Percentiles rank a stretch among this genome's conserved stretches.
Evolutionary conservation across 1,140 invertebrate species (phyloP).

Genomic region (Leptinotarsa undecemlineata): DNA sequence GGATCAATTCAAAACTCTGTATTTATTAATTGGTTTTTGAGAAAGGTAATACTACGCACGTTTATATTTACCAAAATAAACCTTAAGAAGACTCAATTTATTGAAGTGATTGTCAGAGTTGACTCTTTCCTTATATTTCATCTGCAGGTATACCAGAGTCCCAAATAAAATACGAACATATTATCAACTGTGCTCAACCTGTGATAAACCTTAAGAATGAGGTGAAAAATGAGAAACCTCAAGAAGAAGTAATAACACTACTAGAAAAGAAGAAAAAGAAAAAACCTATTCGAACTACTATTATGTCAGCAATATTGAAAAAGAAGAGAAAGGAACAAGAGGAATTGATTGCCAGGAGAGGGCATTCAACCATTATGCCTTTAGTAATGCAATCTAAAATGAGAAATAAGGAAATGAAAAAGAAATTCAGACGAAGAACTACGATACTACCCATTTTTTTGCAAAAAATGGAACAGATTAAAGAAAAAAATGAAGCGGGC

Average conservation of each 20-base stretch:
- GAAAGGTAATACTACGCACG: background rate
- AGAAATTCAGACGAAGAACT: constrained; percentile 17
- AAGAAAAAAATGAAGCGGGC: background rate
- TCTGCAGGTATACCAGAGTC: constrained; percentile 19
- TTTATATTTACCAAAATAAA: too few species aligned
- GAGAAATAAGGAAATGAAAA: constrained; percentile 12
- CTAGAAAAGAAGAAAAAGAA: background rate
- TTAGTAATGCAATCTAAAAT: constrained; percentile 15
- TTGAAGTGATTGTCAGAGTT: background rate
- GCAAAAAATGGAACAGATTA: constrained; percentile 29
- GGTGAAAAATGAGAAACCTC: background rate
- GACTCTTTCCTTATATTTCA: background rate
- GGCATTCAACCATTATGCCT: constrained; percentile 4
- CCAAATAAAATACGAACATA: constrained; percentile 33
- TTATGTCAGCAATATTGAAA: constrained; percentile 1
- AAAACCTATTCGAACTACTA: background rate
- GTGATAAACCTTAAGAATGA: constrained; percentile 17
- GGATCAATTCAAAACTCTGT: background rate
- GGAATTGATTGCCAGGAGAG: background rate
- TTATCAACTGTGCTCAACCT: constrained; percentile 34
- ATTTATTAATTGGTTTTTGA: background rate
- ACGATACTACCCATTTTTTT: constrained; percentile 38
- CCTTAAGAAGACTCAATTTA: too few species aligned
- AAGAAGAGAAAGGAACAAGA: constrained; percentile 6
- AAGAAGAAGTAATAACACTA: background rate